Percentiles rank a stretch among this genome's conserved stretches.
Evolutionary conservation across 2,888 invertebrate species (phyloP).

Genomic region (Scrobipalpa atriplicella): DNA sequence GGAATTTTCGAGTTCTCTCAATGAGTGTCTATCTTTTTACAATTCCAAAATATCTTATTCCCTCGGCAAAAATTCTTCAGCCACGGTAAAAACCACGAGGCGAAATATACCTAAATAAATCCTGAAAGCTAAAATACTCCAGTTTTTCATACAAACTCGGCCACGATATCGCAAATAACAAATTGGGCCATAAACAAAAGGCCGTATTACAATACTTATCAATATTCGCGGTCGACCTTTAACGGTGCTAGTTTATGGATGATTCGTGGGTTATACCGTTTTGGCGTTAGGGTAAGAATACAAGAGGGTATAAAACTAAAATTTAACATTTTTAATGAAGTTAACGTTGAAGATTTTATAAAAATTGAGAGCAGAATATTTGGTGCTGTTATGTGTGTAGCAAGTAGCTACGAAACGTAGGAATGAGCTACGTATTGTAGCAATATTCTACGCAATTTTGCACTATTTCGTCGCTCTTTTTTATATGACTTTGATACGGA

Average conservation of each 20-base stretch:
- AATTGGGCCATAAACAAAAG: constrained; percentile 22
- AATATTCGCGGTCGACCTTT: constrained; percentile 16
- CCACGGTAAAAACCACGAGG: neutral
- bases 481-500: no score
- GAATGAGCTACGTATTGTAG: no score
- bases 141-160: constrained; percentile 9
- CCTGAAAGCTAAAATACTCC: neutral
- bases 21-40: no score
- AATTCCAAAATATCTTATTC: no score
- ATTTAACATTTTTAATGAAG: neutral
- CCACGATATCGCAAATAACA: constrained; percentile 8
- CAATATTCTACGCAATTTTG: no score
- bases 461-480: no score
- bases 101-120: neutral
- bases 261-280: constrained; percentile 25
- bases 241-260: constrained; percentile 25
- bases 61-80: no score
- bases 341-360: no score
- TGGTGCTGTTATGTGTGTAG: neutral
- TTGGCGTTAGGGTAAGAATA: constrained; percentile 17
- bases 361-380: no score
- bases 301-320: neutral
- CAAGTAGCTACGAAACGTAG: no score
- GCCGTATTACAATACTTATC: constrained; percentile 27
- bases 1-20: no score